These are phyloP conservation scores for Lepidonotus clava DNA, from an alignment of 2,888 invertebrate species.

Conservation along the genomic window DNA sequence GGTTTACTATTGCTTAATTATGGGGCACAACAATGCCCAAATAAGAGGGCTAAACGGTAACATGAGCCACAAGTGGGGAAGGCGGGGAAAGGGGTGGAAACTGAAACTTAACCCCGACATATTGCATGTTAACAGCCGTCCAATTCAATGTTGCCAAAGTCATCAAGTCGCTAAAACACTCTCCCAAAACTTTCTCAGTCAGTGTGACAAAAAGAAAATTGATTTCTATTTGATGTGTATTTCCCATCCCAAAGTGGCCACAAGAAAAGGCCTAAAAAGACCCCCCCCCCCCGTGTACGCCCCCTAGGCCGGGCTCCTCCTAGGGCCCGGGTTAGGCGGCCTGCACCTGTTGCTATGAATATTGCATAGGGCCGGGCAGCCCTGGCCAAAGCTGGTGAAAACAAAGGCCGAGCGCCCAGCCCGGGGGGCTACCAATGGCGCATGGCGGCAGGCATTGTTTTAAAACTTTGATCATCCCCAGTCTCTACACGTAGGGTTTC, in stretches of 20 bases:
- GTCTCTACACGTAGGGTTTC: slow-evolving; percentile 22
- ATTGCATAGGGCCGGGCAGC: slow-evolving; percentile 5
- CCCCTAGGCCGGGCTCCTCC: too few species aligned
- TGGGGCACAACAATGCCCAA: too few species aligned
- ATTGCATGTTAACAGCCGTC: not conserved
- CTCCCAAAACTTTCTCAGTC: not conserved
- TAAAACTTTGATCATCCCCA: slow-evolving; percentile 26
- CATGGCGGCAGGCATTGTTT: slow-evolving; percentile 13
- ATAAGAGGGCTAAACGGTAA: too few species aligned
- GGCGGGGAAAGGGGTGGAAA: too few species aligned
- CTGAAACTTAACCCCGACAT: too few species aligned
- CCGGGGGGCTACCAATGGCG: not conserved
- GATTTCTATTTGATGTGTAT: slow-evolving; percentile 15
- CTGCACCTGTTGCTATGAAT: slow-evolving; percentile 31
- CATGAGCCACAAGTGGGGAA: too few species aligned
- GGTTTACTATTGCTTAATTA: too few species aligned
- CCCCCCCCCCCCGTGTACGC: too few species aligned
- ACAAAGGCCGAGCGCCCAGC: not conserved
- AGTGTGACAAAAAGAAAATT: not conserved
- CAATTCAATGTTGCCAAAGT: not conserved
- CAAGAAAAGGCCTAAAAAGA: not conserved
- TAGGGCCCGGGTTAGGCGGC: not conserved
- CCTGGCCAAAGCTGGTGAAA: not conserved
- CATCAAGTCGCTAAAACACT: slow-evolving; percentile 11
- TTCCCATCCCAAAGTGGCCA: not conserved